Evolutionary conservation across 2,888 invertebrate genomes (phyloP).

Genomic region (Noctua janthina): DNA sequence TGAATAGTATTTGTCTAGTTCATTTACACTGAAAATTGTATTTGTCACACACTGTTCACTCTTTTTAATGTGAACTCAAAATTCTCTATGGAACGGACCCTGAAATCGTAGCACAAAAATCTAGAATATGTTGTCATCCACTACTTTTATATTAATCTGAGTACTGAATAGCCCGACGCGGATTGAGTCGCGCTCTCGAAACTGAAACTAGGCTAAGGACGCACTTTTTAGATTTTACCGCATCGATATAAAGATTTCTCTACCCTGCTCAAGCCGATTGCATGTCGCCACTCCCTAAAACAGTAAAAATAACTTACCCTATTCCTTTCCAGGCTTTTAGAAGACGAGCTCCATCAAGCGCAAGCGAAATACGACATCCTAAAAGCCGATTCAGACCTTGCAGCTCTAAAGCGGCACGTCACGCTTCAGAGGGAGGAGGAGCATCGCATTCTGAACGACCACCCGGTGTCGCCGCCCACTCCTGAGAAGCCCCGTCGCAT

Average conservation of each 20-base stretch:
- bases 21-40: not conserved
- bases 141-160: not conserved
- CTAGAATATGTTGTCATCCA: not conserved
- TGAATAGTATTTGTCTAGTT: not conserved
- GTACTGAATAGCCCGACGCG: not conserved
- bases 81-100: no score
- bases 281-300: not conserved
- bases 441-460: conserved; percentile 29
- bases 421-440: conserved; percentile 29
- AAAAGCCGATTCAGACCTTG: conserved; percentile 70
- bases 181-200: not conserved
- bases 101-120: not conserved
- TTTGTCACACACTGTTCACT: not conserved
- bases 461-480: conserved; percentile 3
- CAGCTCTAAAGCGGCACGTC: conserved; percentile 46
- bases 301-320: not conserved
- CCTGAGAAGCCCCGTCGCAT: conserved; percentile 58
- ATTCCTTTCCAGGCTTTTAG: conserved; percentile 65
- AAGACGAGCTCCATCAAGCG: conserved; percentile 66
- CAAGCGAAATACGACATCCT: conserved; percentile 69
- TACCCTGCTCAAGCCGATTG: not conserved
- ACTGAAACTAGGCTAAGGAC: not conserved
- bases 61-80: not conserved
- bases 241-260: not conserved
- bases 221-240: not conserved